These are phyloP conservation scores for Eptesicus fuscus DNA, from an alignment of 2,113 vertebrate species.

Conservation along the genomic window DNA sequence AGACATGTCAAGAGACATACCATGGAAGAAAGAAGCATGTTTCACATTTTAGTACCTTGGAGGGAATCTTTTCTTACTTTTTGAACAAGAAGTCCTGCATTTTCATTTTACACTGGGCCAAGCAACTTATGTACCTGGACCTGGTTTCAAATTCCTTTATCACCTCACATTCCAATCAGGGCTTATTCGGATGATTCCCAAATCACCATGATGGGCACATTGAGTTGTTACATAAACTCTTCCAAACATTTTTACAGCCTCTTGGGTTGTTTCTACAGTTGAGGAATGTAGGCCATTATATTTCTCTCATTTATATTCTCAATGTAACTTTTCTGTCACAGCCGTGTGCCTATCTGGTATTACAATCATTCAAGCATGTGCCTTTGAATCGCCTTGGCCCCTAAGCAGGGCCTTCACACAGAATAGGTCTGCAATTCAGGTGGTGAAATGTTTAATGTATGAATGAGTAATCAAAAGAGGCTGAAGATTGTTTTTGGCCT, in stretches of 20 bases:
- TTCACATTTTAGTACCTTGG: neutral
- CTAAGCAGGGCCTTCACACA: neutral
- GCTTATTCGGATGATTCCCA: neutral
- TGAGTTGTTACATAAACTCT: neutral
- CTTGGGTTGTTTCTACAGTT: neutral
- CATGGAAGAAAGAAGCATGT: neutral
- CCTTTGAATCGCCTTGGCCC: neutral
- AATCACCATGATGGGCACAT: neutral
- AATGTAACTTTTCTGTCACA: neutral
- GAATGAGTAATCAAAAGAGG: neutral
- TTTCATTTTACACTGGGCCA: neutral
- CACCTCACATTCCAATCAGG: neutral
- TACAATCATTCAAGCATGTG: accelerated
- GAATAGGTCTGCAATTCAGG: neutral
- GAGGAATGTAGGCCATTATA: neutral
- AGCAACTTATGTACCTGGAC: neutral
- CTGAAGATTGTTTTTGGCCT: neutral
- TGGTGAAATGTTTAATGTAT: neutral
- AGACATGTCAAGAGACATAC: neutral
- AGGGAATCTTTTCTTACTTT: neutral
- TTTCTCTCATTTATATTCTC: neutral
- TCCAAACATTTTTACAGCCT: neutral
- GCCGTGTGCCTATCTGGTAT: neutral
- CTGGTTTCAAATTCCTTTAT: neutral
- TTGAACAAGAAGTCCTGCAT: neutral